A percentile compares a stretch with the other conserved stretches of the same genome.
phyloP scores from a whole-genome alignment of 2,797 vertebrate genomes.

The Neosalanx taihuensis region DNA sequence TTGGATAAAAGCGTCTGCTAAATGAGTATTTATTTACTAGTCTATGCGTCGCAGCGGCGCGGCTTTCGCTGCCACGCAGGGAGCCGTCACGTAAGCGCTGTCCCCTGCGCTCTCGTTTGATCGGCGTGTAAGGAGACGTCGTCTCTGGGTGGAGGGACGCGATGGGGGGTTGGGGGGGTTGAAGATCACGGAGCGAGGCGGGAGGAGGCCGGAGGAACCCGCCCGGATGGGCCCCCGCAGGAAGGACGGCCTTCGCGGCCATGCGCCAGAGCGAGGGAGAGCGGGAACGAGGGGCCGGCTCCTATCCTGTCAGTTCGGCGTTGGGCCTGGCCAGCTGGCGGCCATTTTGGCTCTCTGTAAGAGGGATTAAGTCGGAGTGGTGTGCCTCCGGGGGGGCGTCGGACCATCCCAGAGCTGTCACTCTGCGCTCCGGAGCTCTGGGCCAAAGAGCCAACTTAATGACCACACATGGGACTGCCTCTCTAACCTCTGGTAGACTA shows the following conservation, averaged over 20 bases:
- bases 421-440: conserved; percentile 22
- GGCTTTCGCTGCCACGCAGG: conserved; percentile 32
- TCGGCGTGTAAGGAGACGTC: conserved; percentile 36
- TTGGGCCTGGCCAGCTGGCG: conserved; percentile 21
- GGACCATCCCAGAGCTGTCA: conserved; percentile 44
- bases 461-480: conserved; percentile 1
- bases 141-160: conserved; percentile 23
- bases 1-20: too few species aligned
- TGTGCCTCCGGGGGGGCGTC: conserved; percentile 32
- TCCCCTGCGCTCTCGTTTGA: conserved; percentile 38
- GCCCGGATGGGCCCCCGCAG: conserved; percentile 12
- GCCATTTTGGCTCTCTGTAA: conserved; percentile 31
- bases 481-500: background rate
- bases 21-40: too few species aligned
- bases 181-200: background rate
- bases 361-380: conserved; percentile 35
- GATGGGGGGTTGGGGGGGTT: conserved; percentile 9
- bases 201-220: conserved; percentile 4
- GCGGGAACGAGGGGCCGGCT: conserved; percentile 18
- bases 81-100: conserved; percentile 52
- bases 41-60: conserved; percentile 50
- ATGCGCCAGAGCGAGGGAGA: conserved; percentile 34
- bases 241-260: conserved; percentile 18
- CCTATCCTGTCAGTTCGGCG: conserved; percentile 33
- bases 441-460: conserved; percentile 26